phyloP scores from a whole-genome alignment of 2,797 vertebrate species.

The Acipenser oxyrinchus region DNA sequence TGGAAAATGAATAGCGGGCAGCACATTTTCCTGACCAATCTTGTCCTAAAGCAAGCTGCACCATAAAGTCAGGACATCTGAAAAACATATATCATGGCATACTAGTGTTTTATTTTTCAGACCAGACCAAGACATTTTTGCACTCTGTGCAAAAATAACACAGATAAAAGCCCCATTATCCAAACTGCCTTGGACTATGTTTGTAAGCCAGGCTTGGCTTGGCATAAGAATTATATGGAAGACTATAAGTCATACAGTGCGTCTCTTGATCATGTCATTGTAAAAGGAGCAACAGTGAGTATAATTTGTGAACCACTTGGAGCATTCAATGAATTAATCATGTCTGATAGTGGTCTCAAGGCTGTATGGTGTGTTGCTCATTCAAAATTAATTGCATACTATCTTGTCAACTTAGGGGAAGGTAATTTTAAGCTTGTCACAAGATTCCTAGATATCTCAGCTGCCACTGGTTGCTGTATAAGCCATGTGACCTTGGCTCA shows the following conservation, averaged over 20 bases:
- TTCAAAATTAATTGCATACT: no score
- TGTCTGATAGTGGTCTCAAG: no score
- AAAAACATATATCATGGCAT: background rate
- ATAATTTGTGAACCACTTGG: background rate
- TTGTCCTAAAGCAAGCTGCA: background rate
- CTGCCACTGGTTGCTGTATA: no score
- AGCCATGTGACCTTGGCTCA: no score
- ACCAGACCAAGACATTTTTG: conserved; percentile 6
- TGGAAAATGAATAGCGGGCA: conserved; percentile 3
- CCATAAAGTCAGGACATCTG: conserved; percentile 9
- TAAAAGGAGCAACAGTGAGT: conserved; percentile 6
- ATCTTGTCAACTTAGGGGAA: no score
- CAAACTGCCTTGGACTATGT: conserved; percentile 11
- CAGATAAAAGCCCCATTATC: conserved; percentile 19
- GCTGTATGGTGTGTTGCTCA: no score
- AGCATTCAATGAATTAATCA: background rate
- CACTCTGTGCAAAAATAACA: conserved; percentile 18
- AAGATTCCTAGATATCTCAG: no score
- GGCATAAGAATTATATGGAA: conserved; percentile 2
- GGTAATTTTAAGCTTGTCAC: no score
- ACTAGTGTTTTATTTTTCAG: conserved; percentile 2
- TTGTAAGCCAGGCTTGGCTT: conserved; percentile 7
- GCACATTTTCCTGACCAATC: conserved; percentile 7
- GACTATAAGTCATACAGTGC: conserved; percentile 13
- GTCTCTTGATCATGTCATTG: conserved; percentile 16